Conservation (phyloP, 2,888 invertebrate species). For the Phania funesta region DNA sequence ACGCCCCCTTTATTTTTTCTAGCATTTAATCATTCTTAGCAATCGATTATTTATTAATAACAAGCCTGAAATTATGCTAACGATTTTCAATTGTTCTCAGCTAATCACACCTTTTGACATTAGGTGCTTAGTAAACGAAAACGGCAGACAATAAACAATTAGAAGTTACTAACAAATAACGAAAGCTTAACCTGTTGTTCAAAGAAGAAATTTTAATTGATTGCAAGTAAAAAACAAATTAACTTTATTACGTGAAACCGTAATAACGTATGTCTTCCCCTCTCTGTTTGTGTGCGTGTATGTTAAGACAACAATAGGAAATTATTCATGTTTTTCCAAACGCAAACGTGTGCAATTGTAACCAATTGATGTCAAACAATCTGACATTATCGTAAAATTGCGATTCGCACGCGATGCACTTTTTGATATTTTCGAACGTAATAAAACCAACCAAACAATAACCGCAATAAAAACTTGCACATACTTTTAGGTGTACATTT, state of each 20-base stretch:
- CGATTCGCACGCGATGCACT: constrained; percentile 74
- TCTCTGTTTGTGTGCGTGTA: background rate
- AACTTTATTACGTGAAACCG: background rate
- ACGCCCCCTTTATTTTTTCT: background rate
- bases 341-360: constrained; percentile 65
- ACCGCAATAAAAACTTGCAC: constrained; percentile 54
- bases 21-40: background rate
- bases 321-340: constrained; percentile 49
- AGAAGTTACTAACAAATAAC: background rate
- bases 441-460: constrained; percentile 18
- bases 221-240: constrained; percentile 18
- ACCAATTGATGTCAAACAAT: constrained; percentile 66
- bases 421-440: constrained; percentile 29
- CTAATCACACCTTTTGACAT: background rate
- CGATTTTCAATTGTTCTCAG: background rate
- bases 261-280: background rate
- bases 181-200: constrained; percentile 51
- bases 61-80: constrained; percentile 20
- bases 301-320: background rate
- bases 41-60: background rate
- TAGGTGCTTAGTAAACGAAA: background rate
- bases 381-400: constrained; percentile 76
- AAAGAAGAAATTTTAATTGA: constrained; percentile 49
- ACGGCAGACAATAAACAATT: too few relatives aligned
- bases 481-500: constrained; percentile 47